Evolutionary conservation across 2,888 invertebrate genomes (phyloP).

Genomic region (Coenonympha arcania): DNA sequence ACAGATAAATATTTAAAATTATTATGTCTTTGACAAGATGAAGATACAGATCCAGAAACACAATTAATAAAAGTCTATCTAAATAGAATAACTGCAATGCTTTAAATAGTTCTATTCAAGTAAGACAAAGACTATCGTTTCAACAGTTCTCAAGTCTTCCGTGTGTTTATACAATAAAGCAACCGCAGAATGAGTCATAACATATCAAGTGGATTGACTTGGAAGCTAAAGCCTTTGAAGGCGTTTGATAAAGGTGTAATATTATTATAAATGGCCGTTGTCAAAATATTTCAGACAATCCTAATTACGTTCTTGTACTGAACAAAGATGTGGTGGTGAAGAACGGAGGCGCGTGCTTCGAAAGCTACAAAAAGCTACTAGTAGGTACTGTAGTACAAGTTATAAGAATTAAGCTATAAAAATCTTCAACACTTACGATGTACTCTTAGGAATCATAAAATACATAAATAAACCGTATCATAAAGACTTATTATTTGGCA

Average conservation of each 20-base stretch:
- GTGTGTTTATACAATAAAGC: background rate
- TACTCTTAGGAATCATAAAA: too few relatives aligned
- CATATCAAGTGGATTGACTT: slow-evolving; percentile 23
- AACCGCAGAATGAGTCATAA: slow-evolving; percentile 15
- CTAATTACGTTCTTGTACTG: slow-evolving; percentile 68
- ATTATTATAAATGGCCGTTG: slow-evolving; percentile 66
- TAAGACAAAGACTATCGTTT: background rate
- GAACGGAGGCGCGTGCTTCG: slow-evolving; percentile 61
- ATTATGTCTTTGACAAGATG: too few relatives aligned
- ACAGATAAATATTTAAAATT: too few relatives aligned
- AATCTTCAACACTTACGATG: too few relatives aligned
- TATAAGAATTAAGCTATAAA: background rate
- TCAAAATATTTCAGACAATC: slow-evolving; percentile 69
- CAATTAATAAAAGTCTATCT: too few relatives aligned
- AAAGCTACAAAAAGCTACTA: slow-evolving; percentile 61
- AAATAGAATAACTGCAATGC: background rate
- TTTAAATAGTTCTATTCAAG: background rate
- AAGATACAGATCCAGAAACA: too few relatives aligned
- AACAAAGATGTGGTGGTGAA: slow-evolving; percentile 58
- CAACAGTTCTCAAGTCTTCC: background rate
- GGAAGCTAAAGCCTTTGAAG: slow-evolving; percentile 34
- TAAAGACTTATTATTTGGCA: too few relatives aligned
- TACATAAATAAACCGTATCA: too few relatives aligned
- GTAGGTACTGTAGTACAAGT: slow-evolving; percentile 43
- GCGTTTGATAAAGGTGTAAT: slow-evolving; percentile 48